These are phyloP conservation scores for Zaprionus ornatus DNA, from an alignment of 1,140 invertebrate genomes.

Conservation along the genomic window DNA sequence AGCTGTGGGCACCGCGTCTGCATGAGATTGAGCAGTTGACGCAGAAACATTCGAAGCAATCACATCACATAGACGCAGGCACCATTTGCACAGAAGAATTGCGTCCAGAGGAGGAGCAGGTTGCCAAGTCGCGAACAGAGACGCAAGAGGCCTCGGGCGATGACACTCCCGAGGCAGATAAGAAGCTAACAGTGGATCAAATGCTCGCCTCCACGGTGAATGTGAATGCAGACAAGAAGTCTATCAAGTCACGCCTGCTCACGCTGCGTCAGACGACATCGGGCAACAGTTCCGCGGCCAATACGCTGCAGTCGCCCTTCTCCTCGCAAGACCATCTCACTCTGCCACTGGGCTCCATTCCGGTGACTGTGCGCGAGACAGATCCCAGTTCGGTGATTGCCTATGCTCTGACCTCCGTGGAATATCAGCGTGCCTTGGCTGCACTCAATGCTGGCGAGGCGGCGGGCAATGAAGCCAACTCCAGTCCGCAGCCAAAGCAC, in stretches of 20 bases:
- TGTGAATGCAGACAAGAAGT: slow-evolving; percentile 85
- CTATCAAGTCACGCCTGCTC: slow-evolving; percentile 88
- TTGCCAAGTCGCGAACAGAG: slow-evolving; percentile 8
- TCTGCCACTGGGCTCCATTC: slow-evolving; percentile 86
- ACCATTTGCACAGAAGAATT: slow-evolving; percentile 81
- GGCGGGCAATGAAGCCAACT: slow-evolving; percentile 23
- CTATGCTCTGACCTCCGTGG: slow-evolving; percentile 90
- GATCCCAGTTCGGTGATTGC: slow-evolving; percentile 96
- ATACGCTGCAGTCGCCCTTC: slow-evolving; percentile 86
- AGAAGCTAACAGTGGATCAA: slow-evolving; percentile 63
- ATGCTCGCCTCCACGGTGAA: slow-evolving; percentile 60
- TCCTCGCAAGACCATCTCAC: slow-evolving; percentile 88
- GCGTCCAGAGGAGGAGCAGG: slow-evolving; percentile 52
- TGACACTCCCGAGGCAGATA: slow-evolving; percentile 47
- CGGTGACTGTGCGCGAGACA: slow-evolving; percentile 92
- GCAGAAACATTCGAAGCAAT: slow-evolving; percentile 53
- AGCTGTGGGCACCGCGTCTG: slow-evolving; percentile 72
- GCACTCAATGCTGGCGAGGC: slow-evolving; percentile 27
- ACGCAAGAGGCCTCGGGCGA: slow-evolving; percentile 39
- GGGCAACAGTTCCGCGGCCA: slow-evolving; percentile 84
- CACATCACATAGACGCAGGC: slow-evolving; percentile 65
- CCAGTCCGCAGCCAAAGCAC: slow-evolving; percentile 65
- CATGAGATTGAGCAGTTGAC: slow-evolving; percentile 72
- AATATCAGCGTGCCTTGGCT: slow-evolving; percentile 87
- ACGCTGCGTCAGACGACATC: slow-evolving; percentile 86